Evolutionary conservation across 2,797 vertebrate species (phyloP), one percentile per base, ranked within the genome.

Genomic region (Nyctalus aviator): DNA sequence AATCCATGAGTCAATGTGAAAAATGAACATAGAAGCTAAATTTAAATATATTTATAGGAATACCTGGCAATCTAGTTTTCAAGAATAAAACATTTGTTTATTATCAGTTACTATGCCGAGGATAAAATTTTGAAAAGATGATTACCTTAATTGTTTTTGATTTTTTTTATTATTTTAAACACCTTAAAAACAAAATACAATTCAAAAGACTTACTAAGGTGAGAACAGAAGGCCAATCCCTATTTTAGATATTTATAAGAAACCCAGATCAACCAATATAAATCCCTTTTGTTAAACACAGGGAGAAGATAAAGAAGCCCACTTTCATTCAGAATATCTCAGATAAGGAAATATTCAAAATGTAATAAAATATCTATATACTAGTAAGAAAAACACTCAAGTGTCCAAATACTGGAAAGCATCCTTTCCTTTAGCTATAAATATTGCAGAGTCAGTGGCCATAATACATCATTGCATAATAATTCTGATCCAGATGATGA

Each of bases 161-260:
- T 10, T 10, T 11, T 11, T 12, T 68, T 41, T 46, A 72, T 77
- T 9, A 78, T 37, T 92, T 86, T 37, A 62, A 88, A 78, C 12
- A 79, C 27, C 17, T 72, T 37, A 37, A 78, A 79, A 77, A 21
- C 69, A 84, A 84, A 77, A 89, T 78, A 62, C 71, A 69, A 59
- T 84, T 66, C 32, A 71, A 53, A 89, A 72, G 27, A 69, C 25
- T 37, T 68, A 59, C 10, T 50, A 53, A 46, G 44, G 7, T 81
- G 55, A 59, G 14, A 20, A 10, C 46, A 35, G 23, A 41, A 78
- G 27, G 76, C 30, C 17, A 68, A 82, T 57, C 37, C 14, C 13
- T 73, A 64, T 86, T 15, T 66, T 90, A 78, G 53, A 23, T 79
- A 50, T 72, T 85, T 85, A 64, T 64, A 46, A 79, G 27, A 90